These are phyloP conservation scores for Cybosia mesomella DNA, from an alignment of 2,888 invertebrate species.

Conservation along the genomic window DNA sequence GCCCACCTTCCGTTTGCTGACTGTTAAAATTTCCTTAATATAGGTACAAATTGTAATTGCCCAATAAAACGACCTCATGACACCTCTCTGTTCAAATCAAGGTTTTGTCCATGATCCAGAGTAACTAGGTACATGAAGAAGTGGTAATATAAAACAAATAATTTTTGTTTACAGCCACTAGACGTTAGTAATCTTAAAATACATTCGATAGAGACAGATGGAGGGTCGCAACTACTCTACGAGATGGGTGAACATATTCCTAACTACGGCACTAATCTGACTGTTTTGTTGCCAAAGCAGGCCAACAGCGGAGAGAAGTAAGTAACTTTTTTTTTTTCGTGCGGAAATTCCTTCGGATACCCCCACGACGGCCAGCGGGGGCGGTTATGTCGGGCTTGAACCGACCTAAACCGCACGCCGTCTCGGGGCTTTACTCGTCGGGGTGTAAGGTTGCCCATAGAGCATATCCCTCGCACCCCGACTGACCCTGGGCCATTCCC, in stretches of 20 bases:
- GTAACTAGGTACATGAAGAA: background rate
- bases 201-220: slow-evolving; percentile 86
- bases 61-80: background rate
- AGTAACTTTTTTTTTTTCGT: too few relatives aligned
- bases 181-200: slow-evolving; percentile 91
- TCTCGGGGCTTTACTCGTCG: too few relatives aligned
- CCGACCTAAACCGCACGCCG: too few relatives aligned
- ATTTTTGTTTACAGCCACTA: slow-evolving; percentile 88
- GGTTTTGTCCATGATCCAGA: background rate
- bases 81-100: background rate
- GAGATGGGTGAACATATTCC: slow-evolving; percentile 87
- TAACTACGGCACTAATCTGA: slow-evolving; percentile 92
- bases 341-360: too few relatives aligned
- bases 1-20: too few relatives aligned
- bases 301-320: slow-evolving; percentile 75
- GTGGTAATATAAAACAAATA: background rate
- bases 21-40: too few relatives aligned
- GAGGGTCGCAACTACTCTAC: slow-evolving; percentile 86
- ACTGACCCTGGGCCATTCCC: too few relatives aligned
- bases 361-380: too few relatives aligned
- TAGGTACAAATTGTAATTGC: background rate
- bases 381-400: too few relatives aligned
- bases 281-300: slow-evolving; percentile 88
- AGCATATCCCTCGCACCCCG: too few relatives aligned
- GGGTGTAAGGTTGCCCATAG: too few relatives aligned